Conservation (phyloP, 2,113 vertebrate genomes). For the Procavia capensis region DNA sequence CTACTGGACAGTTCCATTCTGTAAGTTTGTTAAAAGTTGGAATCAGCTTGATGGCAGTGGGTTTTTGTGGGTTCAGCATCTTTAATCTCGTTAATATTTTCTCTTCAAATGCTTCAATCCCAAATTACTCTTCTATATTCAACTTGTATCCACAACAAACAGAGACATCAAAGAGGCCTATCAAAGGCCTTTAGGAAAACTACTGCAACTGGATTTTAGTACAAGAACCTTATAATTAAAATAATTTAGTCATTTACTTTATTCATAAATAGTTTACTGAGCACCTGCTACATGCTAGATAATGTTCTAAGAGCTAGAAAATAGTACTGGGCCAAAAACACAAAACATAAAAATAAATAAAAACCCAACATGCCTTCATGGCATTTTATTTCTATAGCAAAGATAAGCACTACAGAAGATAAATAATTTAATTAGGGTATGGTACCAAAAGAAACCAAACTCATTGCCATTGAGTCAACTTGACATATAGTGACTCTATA, state of each 20-base stretch:
- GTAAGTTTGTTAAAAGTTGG: no score
- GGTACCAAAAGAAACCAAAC: no score
- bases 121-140: not conserved
- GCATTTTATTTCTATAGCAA: not conserved
- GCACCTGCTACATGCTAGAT: not conserved
- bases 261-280: not conserved
- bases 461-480: no score
- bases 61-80: no score
- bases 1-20: no score
- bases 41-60: no score
- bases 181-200: not conserved
- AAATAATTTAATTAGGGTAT: not conserved
- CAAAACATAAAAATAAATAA: not conserved
- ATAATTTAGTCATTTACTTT: slow-evolving; percentile 17
- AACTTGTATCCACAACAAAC: not conserved
- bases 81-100: not conserved
- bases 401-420: not conserved
- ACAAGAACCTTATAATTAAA: slow-evolving; percentile 9
- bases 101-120: not conserved
- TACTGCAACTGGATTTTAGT: not conserved
- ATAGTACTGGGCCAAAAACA: not conserved
- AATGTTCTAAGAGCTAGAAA: not conserved
- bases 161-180: not conserved
- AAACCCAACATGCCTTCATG: not conserved
- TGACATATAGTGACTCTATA: not conserved